These are phyloP conservation scores for Aptenodytes patagonicus DNA, from an alignment of 2,113 vertebrate species.

Conservation along the genomic window DNA sequence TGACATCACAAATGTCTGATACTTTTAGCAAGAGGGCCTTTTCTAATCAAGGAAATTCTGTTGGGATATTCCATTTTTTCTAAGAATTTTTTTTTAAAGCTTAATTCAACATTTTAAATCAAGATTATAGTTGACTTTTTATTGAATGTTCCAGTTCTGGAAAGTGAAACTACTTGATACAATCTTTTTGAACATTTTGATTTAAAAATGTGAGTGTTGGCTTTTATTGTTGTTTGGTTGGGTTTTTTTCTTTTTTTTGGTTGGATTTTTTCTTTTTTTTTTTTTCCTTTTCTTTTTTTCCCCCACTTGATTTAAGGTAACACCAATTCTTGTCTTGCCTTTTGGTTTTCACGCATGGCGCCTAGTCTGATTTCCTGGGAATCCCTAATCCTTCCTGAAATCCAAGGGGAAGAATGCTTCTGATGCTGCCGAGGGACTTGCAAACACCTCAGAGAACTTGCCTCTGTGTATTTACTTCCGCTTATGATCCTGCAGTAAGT, in stretches of 20 bases:
- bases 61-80: neutral
- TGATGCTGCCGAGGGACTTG: neutral
- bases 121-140: neutral
- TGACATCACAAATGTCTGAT: neutral
- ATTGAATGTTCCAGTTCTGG: neutral
- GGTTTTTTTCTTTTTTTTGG: no score
- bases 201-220: neutral
- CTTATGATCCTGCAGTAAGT: neutral
- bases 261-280: neutral
- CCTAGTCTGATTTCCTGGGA: neutral
- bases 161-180: neutral
- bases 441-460: neutral
- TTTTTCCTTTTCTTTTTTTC: neutral
- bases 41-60: neutral
- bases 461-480: neutral
- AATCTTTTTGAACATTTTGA: neutral
- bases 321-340: neutral
- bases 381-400: neutral
- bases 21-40: neutral
- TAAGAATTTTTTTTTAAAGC: neutral
- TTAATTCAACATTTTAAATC: neutral
- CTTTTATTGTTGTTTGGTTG: neutral
- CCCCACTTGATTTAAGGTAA: neutral
- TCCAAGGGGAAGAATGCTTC: neutral
- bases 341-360: accelerated